Evolutionary conservation across 2,113 vertebrate genomes (phyloP), one percentile per base, ranked within the genome.

Genomic region (Corynorhinus townsendii): DNA sequence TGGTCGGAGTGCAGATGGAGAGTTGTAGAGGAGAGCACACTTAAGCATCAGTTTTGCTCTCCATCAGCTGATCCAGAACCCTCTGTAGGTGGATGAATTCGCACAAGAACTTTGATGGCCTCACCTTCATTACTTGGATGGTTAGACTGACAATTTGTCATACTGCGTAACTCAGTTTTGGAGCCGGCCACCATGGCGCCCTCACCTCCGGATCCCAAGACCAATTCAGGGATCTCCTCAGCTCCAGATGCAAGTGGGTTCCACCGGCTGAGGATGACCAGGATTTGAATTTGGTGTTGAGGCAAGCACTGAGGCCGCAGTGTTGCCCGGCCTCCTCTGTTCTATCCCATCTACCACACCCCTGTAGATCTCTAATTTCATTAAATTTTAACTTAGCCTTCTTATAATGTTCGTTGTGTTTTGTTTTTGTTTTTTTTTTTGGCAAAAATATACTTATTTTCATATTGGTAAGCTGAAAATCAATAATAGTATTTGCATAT

Each of bases 101-200:
- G 98, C 1, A 99, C 98, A 52, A 99, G 99, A 22, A 99, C 99
- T 97, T 99, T 99, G 97, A 99, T 99, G 40, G 99, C 98, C 94
- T 99, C 99, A 45, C 99, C 98, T 97, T 99, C 99, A 92, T 97
- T 96, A 93, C 98, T 99, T 59, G 56, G 56, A 28, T 26, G 56
- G 10, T 59, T 59, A 59, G 24, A 28, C 56, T 59, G 56, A 59
- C 56, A 11, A 59, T 11, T 28, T 28, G 56, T 59, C 56, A 59
- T 59, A 28, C 4, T 26, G 56, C 5, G 20, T 56, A 22, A 69
- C 96, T 97, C 97, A 98, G 98, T 96, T 95, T 96, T 97, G 24
- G 94, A 64, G 11, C 97, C 98, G 0, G 97, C 97, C 16, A 97
- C 96, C 98, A 98, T 98, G 8, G 64, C 69, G 5, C 49, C 6